Evolutionary conservation across 2,888 invertebrate genomes (phyloP).

Genomic region (Girardia tigrina): DNA sequence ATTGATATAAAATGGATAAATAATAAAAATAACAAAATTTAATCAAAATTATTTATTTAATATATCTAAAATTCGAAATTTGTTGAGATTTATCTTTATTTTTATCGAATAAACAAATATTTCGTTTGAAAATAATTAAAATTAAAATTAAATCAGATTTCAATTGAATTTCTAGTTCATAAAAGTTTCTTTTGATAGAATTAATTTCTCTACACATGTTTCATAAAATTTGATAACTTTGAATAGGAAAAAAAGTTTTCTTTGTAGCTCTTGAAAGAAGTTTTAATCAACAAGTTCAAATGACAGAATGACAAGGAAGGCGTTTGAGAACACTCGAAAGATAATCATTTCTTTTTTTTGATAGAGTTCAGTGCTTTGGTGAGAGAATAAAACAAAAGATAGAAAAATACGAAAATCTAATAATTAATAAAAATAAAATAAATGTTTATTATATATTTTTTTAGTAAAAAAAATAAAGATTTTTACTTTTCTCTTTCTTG

Average conservation of each 20-base stretch:
- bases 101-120: not conserved
- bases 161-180: not conserved
- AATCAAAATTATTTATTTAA: no score
- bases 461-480: no score
- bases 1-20: no score
- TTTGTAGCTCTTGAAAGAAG: not conserved
- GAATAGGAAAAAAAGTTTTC: not conserved
- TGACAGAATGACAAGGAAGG: not conserved
- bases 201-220: not conserved
- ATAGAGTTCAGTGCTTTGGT: not conserved
- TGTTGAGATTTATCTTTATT: not conserved
- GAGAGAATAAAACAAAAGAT: not conserved
- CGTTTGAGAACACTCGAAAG: conserved; percentile 19
- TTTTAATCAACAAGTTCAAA: not conserved
- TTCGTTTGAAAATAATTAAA: not conserved
- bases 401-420: no score
- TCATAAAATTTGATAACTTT: conserved; percentile 8
- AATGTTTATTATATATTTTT: no score
- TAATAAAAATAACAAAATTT: no score
- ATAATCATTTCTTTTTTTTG: not conserved
- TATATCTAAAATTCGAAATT: not conserved
- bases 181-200: conserved; percentile 6
- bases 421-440: no score
- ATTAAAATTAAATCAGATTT: not conserved
- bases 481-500: no score